Base-by-base conservation (phyloP, 92 coral and sea anemone species). In the Anthopleura xanthogrammica region DNA sequence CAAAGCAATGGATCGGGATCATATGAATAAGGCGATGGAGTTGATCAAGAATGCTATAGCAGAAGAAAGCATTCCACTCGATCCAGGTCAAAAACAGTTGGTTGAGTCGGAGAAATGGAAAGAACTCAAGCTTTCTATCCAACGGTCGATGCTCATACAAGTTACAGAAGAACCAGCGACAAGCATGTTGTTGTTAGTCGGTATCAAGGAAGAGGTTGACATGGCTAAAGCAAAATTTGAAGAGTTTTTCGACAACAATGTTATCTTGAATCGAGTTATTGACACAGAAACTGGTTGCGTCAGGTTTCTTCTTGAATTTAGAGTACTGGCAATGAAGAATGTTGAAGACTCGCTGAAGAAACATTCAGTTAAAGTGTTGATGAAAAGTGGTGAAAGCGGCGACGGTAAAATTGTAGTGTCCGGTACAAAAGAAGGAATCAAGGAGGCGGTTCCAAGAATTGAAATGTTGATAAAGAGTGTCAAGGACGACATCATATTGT, bases 81-180 rank as follows among this genome's bases (percentile, higher is more conserved):
- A 92, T 1, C 84, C 87, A 22, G 91, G 83, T 39, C 95, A 93
- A 73, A 52, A 83, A 0, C 78, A 77, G 52, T 71, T 94, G 54
- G 52, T 85, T 50, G 78, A 57, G 48, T 85, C 85, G 14, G 80
- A 82, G 19, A 90, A 92, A 75, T 94, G 95, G 95, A 77, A 58
- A 60, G 46, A 80, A 23, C 80, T 92, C 7, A 64, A 2, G n/a
- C 64, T 41, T 41, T 76, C n/a, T 20, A 70, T 85, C 39, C 64
- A 82, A 17, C 82, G 52, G 77, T 77, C 24, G 22, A 39, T 39
- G 56, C 60, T 87, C 36, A 24, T 60, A 5, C 74, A 66, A 50
- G 50, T 92, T 11, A 20, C 75, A 12, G 74, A 71, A 62, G 92
- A 92, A 50, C 70, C 70, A 57, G 60, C 57, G 14, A 70, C 79